A percentile compares a stretch with the other conserved stretches of the same genome.
Evolutionary conservation across 2,888 invertebrate species (phyloP).

Genomic region (Linnaemya tessellans): DNA sequence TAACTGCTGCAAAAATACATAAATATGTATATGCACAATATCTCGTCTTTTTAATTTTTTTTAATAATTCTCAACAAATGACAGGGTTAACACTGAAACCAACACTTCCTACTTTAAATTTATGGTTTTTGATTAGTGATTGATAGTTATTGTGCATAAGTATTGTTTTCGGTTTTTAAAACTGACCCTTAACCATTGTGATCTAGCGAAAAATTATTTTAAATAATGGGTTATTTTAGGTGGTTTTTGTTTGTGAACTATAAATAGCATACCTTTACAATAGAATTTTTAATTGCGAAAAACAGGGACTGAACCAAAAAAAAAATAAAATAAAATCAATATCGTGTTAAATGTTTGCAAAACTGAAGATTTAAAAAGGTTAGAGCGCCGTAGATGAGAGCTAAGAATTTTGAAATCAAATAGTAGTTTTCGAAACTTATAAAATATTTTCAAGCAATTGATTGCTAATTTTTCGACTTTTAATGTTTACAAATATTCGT

Average conservation of each 20-base stretch:
- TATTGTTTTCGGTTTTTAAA: slow-evolving; percentile 39
- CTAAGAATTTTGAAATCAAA: too few relatives aligned
- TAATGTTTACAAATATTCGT: too few relatives aligned
- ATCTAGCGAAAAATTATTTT: slow-evolving; percentile 12
- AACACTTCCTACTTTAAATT: slow-evolving; percentile 14
- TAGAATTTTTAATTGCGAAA: neutral
- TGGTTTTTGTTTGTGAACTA: neutral
- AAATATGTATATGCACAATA: neutral
- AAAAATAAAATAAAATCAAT: neutral
- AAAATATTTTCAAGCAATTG: too few relatives aligned
- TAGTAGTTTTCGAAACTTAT: too few relatives aligned
- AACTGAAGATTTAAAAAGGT: too few relatives aligned
- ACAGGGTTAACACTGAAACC: slow-evolving; percentile 8
- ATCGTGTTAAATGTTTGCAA: too few relatives aligned
- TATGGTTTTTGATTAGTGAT: slow-evolving; percentile 53
- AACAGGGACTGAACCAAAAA: neutral
- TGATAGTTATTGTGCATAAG: slow-evolving; percentile 61
- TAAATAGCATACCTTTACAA: neutral
- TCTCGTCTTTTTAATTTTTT: slow-evolving; percentile 7
- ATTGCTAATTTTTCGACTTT: too few relatives aligned
- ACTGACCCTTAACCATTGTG: slow-evolving; percentile 57
- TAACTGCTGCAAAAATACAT: neutral
- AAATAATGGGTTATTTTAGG: slow-evolving; percentile 12
- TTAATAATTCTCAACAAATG: slow-evolving; percentile 69
- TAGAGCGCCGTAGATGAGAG: too few relatives aligned